Conservation (phyloP, 2,888 invertebrate species). For the Leptura quadrifasciata region DNA sequence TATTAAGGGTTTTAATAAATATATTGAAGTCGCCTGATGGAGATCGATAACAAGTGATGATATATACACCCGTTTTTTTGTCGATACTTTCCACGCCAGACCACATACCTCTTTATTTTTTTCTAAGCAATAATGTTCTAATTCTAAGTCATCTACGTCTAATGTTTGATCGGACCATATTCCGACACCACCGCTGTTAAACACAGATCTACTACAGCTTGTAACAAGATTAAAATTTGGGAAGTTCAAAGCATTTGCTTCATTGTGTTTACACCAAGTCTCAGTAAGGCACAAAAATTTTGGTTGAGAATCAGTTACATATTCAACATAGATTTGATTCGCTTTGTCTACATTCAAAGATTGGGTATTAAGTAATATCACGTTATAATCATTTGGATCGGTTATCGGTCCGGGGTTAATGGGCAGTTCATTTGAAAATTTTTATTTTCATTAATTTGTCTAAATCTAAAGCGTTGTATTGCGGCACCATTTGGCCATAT, state of each 20-base stretch:
- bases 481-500: too few species aligned
- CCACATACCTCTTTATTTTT: background rate
- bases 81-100: background rate
- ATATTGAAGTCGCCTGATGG: background rate
- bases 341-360: too few species aligned
- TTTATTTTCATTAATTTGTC: too few species aligned
- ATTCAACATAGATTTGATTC: too few species aligned
- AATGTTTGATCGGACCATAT: background rate
- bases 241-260: background rate
- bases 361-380: too few species aligned
- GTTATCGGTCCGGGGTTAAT: too few species aligned
- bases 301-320: too few species aligned
- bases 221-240: conserved; percentile 5
- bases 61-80: background rate
- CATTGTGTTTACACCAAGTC: background rate
- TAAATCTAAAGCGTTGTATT: too few species aligned
- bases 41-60: background rate
- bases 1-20: background rate
- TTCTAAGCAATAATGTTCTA: background rate
- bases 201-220: background rate
- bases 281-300: too few species aligned
- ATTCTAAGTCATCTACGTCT: too few species aligned
- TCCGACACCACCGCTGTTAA: conserved; percentile 5
- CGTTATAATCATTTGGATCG: too few species aligned
- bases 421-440: too few species aligned